Conservation (phyloP, 2,888 invertebrate genomes). For the Parnassius smintheus region DNA sequence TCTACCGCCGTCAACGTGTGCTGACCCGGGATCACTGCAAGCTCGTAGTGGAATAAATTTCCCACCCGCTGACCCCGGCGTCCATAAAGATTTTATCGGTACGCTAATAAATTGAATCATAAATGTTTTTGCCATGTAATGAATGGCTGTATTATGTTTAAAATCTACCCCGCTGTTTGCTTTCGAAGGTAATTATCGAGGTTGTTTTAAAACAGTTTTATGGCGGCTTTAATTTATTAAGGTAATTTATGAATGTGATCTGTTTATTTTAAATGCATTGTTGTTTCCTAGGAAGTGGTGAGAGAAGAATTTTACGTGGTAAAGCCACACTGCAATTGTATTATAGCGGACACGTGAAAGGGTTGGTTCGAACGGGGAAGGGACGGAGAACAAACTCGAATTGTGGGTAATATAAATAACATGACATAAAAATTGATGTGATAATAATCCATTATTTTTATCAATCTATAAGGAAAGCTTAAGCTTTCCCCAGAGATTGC, state of each 20-base stretch:
- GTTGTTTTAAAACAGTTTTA: constrained; percentile 19
- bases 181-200: constrained; percentile 24
- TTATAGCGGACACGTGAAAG: too few relatives aligned
- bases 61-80: neutral
- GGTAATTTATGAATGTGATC: constrained; percentile 16
- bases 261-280: constrained; percentile 3
- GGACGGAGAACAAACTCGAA: too few relatives aligned
- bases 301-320: too few relatives aligned
- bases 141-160: constrained; percentile 23
- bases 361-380: too few relatives aligned
- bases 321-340: too few relatives aligned
- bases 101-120: constrained; percentile 22
- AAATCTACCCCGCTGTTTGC: constrained; percentile 24
- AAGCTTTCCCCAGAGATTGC: too few relatives aligned
- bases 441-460: too few relatives aligned
- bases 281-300: too few relatives aligned
- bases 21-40: neutral
- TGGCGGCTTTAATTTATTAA: constrained; percentile 12
- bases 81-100: constrained; percentile 18
- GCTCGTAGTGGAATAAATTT: neutral
- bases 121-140: constrained; percentile 20
- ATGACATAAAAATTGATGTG: too few relatives aligned
- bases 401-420: too few relatives aligned
- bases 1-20: neutral
- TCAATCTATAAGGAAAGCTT: too few relatives aligned